Percentiles rank a stretch among this genome's conserved stretches.
Conservation (phyloP, 2,888 invertebrate species). For the Trissolcus brochymenae region DNA sequence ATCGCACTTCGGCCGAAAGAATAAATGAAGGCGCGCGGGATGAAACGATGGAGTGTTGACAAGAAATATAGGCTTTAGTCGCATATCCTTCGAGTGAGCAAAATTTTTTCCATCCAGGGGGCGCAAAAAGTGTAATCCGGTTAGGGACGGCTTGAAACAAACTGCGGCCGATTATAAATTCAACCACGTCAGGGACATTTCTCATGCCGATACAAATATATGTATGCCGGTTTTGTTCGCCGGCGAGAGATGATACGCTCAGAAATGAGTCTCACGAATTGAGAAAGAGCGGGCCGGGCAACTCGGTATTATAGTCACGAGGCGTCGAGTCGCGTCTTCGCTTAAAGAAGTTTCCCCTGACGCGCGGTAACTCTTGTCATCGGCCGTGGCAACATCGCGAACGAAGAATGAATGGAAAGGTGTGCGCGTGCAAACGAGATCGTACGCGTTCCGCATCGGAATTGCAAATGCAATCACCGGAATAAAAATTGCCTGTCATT, state of each 20-base stretch:
- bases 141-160: slow-evolving; percentile 12
- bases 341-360: slow-evolving; percentile 47
- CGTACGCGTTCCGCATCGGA: slow-evolving; percentile 67
- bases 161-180: slow-evolving; percentile 34
- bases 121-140: not conserved
- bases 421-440: slow-evolving; percentile 53
- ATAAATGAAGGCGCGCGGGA: not conserved
- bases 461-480: slow-evolving; percentile 75
- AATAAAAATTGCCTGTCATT: slow-evolving; percentile 76
- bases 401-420: slow-evolving; percentile 50
- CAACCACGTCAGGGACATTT: slow-evolving; percentile 45
- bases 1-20: not conserved
- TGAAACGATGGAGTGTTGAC: slow-evolving; percentile 4
- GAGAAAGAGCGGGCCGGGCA: slow-evolving; percentile 3
- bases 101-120: slow-evolving; percentile 30
- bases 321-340: slow-evolving; percentile 48
- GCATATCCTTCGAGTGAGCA: not conserved
- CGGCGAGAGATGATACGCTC: slow-evolving; percentile 45
- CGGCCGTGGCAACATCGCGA: slow-evolving; percentile 44
- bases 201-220: slow-evolving; percentile 48
- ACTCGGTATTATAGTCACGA: slow-evolving; percentile 53
- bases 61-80: not conserved
- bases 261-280: slow-evolving; percentile 46
- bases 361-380: slow-evolving; percentile 56
- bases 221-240: slow-evolving; percentile 36